phyloP scores from a whole-genome alignment of 2,888 invertebrate species.

The Cybosia mesomella region DNA sequence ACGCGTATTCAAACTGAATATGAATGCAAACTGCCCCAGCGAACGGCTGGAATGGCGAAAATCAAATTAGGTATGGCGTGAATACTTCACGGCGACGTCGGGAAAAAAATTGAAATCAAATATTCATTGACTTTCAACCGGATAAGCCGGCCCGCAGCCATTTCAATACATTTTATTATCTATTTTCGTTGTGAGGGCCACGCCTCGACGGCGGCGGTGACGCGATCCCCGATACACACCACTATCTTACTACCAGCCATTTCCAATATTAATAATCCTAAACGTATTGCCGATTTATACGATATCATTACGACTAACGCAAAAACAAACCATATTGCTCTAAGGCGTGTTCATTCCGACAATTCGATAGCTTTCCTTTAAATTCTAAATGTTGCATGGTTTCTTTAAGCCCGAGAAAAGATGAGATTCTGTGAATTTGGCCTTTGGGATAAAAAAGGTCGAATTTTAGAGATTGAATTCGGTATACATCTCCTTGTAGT shows the following conservation, averaged over 20 bases:
- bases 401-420: slow-evolving; percentile 33
- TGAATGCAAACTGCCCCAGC: slow-evolving; percentile 86
- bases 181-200: slow-evolving; percentile 78
- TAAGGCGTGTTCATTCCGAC: slow-evolving; percentile 6
- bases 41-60: slow-evolving; percentile 85
- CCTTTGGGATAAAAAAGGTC: slow-evolving; percentile 41
- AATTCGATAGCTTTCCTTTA: slow-evolving; percentile 24
- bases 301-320: slow-evolving; percentile 17
- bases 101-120: slow-evolving; percentile 87
- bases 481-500: slow-evolving; percentile 42
- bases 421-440: slow-evolving; percentile 40
- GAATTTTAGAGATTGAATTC: slow-evolving; percentile 44
- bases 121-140: slow-evolving; percentile 87
- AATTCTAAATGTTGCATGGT: slow-evolving; percentile 28
- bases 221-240: slow-evolving; percentile 38
- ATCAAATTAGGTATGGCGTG: slow-evolving; percentile 87
- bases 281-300: slow-evolving; percentile 37
- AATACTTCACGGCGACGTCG: slow-evolving; percentile 87
- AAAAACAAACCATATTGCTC: slow-evolving; percentile 19
- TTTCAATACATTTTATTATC: slow-evolving; percentile 87
- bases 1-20: slow-evolving; percentile 86
- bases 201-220: slow-evolving; percentile 61
- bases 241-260: slow-evolving; percentile 34
- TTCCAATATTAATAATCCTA: slow-evolving; percentile 41
- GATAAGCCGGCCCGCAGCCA: slow-evolving; percentile 86